Base-by-base conservation (phyloP, 1,140 invertebrate species). In the Mercenaria mercenaria region DNA sequence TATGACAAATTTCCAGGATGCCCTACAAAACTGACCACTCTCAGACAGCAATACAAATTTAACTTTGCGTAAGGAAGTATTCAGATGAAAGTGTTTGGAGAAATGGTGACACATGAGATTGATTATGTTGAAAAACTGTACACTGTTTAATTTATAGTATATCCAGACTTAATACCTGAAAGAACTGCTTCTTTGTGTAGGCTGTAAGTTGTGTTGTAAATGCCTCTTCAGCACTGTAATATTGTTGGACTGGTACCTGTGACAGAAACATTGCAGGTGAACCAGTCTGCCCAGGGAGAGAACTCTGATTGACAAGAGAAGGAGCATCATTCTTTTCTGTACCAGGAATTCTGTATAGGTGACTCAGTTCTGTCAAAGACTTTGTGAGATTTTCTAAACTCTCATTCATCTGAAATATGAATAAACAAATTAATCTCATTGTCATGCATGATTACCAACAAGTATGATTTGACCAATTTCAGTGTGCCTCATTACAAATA, bases 161-260 rank as follows among this genome's bases (percentile, higher is more conserved):
- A n/a, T n/a, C n/a, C n/a, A n/a, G n/a, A n/a, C n/a, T n/a, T n/a
- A n/a, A n/a, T 82, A 95, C 94, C 93, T 95, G 92, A 92, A 95
- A 95, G 89, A 95, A 95, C 79, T 93, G 92, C 90, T 94, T 95
- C 80, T 93, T 95, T 18, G 94, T 95, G 81, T 92, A 95, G 18
- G 83, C 69, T 61, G 93, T 94, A 0, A 95, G 80, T 64, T 94
- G 92, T 50, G 91, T 87, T 32, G 93, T 92, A 76, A 89, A 95
- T 41, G 92, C 92, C 64, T 94, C 92, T 69, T 95, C 94, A 41
- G 85, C 88, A 56, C 81, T 77, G 59, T 92, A 82, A 61, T 93
- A 94, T 8, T 91, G 80, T n/a, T 90, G 91, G 1, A 95, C 88
- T 43, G 90, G 84, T 1, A 93, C 26, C 50, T 95, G 94, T 0